Base-by-base conservation (phyloP, 2,797 vertebrate species). In the Melanotaenia parkinsoni region DNA sequence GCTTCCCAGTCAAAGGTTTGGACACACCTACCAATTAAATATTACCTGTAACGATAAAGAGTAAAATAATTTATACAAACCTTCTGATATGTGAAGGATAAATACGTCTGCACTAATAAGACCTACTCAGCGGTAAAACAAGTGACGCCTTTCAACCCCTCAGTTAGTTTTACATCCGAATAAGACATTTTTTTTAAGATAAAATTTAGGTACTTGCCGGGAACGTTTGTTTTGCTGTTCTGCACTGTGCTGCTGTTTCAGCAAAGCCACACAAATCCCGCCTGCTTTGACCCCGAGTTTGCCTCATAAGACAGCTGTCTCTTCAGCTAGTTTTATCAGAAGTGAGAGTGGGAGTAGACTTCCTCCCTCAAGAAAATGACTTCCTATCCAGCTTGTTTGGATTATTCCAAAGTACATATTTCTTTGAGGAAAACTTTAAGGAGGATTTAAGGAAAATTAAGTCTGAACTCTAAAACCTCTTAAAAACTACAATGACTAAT, bases 351-450 rank as follows among this genome's bases (percentile, higher is more conserved):
- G 14, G 62, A 37, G 43, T 50, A 64, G 30, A 79, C 84, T 90
- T 91, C 89, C 88, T 91, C 88, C 77, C 86, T 1, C 0, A 74
- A 87, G 80, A 63, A 76, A 22, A 40, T 1, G 24, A 58, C 59
- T 91, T 91, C 79, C 84, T 47, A 50, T 70, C 54, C 18, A 67
- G 11, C 35, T 56, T 50, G 58, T 56, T 47, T 65, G 58, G 70
- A 84, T 85, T 79, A 72, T 86, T 88, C 73, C 67, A 65, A 32
- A 7, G 13, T 13, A 0, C 12, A n/a, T 3, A 43, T 50, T 28
- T 24, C 26, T 60, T 63, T 22, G 37, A 45, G 59, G 56, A 24
- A 3, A 57, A 9, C 50, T 54, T 47, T n/a, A 37, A 59, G 26
- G 26, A 53, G 11, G 24, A 32, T 53, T 33, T 45, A 56, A 30